phyloP scores from a whole-genome alignment of 2,113 vertebrate genomes.

The Caracal caracal region DNA sequence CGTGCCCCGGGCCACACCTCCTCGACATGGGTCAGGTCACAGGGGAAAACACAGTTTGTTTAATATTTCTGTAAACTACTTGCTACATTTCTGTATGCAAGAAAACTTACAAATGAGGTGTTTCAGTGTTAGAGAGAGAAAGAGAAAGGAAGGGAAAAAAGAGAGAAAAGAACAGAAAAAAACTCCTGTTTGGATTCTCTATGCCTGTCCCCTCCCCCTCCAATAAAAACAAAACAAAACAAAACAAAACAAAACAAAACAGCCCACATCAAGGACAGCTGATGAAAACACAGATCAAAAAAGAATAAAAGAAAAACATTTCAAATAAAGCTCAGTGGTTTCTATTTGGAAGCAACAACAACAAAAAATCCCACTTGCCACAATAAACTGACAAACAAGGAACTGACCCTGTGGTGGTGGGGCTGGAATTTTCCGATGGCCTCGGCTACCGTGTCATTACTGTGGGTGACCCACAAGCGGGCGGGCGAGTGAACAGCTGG shows the following conservation, averaged over 20 bases:
- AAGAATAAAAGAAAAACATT: conserved; percentile 76
- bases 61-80: background rate
- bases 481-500: conserved; percentile 38
- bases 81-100: background rate
- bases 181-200: background rate
- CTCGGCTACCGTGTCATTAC: conserved; percentile 65
- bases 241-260: background rate
- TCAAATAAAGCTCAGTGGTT: conserved; percentile 77
- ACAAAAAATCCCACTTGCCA: conserved; percentile 64
- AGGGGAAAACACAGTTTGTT: background rate
- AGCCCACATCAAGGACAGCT: conserved; percentile 75
- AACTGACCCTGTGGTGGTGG: background rate
- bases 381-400: conserved; percentile 71
- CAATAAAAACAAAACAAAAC: conserved; percentile 63
- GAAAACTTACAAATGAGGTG: background rate
- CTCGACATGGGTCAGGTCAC: accelerated
- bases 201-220: background rate
- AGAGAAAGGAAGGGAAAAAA: background rate
- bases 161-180: background rate
- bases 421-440: conserved; percentile 68
- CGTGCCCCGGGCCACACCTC: accelerated
- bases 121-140: background rate
- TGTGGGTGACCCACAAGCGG: conserved; percentile 52
- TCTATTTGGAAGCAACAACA: conserved; percentile 75
- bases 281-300: conserved; percentile 78